Evolutionary conservation across 2,797 vertebrate species (phyloP).

Genomic region (Peromyscus aztecus): DNA sequence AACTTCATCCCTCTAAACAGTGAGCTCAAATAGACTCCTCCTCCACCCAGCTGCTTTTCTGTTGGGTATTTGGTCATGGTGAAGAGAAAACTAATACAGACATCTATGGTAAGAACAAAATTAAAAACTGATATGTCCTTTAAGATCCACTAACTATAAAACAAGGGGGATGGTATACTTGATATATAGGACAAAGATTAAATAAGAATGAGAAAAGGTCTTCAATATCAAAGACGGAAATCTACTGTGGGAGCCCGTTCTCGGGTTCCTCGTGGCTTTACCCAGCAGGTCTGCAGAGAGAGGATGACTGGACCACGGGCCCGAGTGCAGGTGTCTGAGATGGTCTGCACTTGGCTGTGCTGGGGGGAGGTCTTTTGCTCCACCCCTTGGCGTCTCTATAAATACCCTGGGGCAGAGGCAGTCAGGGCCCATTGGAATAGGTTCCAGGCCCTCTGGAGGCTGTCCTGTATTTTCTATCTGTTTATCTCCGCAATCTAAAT

Average conservation of each 20-base stretch:
- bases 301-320: no score
- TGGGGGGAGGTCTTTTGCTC: no score
- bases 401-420: no score
- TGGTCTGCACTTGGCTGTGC: no score
- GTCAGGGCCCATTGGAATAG: no score
- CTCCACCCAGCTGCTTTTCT: not conserved
- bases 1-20: not conserved
- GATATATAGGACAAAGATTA: constrained; percentile 44
- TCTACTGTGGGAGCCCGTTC: not conserved
- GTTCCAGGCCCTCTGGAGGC: no score
- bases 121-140: not conserved
- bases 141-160: constrained; percentile 35
- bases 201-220: constrained; percentile 11
- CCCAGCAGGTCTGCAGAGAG: no score
- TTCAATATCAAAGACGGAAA: constrained; percentile 37
- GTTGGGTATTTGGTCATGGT: not conserved
- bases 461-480: no score
- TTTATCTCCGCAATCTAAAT: no score
- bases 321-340: no score
- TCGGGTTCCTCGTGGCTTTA: no score
- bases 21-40: not conserved
- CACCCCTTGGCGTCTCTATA: no score
- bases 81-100: not conserved
- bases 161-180: not conserved
- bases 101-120: constrained; percentile 24